A percentile compares a stretch with the other conserved stretches of the same genome.
phyloP scores from a whole-genome alignment of 2,888 invertebrate genomes.

The Lepeophtheirus nordmannii region DNA sequence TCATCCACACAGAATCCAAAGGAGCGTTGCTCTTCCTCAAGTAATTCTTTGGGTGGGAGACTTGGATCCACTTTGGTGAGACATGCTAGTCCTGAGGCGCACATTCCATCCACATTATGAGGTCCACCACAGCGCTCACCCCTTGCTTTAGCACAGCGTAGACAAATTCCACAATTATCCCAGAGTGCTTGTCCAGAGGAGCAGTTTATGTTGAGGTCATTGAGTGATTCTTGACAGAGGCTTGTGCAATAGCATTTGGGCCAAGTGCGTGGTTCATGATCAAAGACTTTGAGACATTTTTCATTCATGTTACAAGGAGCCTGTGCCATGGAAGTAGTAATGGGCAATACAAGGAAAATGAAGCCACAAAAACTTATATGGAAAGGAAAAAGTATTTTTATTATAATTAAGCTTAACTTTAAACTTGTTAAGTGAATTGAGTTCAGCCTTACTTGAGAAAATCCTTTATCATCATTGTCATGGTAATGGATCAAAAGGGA shows the following conservation, averaged over 20 bases:
- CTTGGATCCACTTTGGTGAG: background rate
- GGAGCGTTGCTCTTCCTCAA: background rate
- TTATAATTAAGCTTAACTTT: too few species aligned
- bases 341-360: too few species aligned
- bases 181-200: constrained; percentile 12
- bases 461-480: too few species aligned
- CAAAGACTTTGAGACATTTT: constrained; percentile 16
- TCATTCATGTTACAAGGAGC: background rate
- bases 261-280: background rate
- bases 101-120: background rate
- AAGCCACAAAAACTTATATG: too few species aligned
- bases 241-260: constrained; percentile 19
- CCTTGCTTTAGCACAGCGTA: constrained; percentile 9
- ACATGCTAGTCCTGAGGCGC: constrained; percentile 13
- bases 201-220: background rate
- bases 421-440: too few species aligned
- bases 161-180: constrained; percentile 11
- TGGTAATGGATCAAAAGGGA: too few species aligned
- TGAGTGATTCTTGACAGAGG: background rate
- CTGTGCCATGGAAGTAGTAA: too few species aligned
- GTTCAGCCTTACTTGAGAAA: too few species aligned
- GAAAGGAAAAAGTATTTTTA: too few species aligned
- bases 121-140: constrained; percentile 19
- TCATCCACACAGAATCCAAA: constrained; percentile 16
- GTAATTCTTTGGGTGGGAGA: background rate